phyloP scores from a whole-genome alignment of 1,140 invertebrate species.

The Meloidogyne floridensis region DNA sequence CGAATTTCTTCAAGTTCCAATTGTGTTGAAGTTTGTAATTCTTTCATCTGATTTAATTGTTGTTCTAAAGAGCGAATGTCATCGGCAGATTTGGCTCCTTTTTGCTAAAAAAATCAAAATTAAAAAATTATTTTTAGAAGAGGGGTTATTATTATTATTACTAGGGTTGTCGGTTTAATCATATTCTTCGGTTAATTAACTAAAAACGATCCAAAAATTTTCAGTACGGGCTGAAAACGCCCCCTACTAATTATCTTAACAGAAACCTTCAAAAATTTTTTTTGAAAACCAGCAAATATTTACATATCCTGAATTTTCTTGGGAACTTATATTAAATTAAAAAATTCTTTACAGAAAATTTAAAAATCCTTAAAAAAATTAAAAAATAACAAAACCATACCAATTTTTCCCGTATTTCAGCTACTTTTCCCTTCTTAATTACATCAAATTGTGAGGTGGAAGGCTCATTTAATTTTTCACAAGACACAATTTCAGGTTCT shows the following conservation, averaged over 20 bases:
- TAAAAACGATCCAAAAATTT: no score
- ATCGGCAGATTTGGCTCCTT: constrained; percentile 33
- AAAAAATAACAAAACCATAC: background rate
- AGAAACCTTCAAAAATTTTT: constrained; percentile 18
- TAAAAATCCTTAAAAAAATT: no score
- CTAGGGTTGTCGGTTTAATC: no score
- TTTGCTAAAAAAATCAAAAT: constrained; percentile 24
- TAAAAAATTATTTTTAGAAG: constrained; percentile 22
- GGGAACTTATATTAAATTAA: no score
- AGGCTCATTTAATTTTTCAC: constrained; percentile 23
- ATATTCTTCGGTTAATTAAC: no score
- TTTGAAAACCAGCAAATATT: background rate
- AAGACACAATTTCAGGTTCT: constrained; percentile 20
- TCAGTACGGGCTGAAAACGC: no score
- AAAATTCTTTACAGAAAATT: constrained; percentile 9
- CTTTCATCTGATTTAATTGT: constrained; percentile 40
- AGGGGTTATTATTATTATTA: no score
- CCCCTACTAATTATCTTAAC: no score
- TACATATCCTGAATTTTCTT: no score
- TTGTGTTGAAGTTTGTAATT: constrained; percentile 22
- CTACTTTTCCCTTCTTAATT: background rate
- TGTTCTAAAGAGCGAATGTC: constrained; percentile 35
- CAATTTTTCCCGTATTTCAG: constrained; percentile 16
- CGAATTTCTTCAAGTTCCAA: constrained; percentile 31
- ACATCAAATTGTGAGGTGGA: constrained; percentile 5